Evolutionary conservation across 92 coral and sea anemone genomes (phyloP), one percentile per base, ranked within the genome.

Genomic region (Nematostella vectensis): DNA sequence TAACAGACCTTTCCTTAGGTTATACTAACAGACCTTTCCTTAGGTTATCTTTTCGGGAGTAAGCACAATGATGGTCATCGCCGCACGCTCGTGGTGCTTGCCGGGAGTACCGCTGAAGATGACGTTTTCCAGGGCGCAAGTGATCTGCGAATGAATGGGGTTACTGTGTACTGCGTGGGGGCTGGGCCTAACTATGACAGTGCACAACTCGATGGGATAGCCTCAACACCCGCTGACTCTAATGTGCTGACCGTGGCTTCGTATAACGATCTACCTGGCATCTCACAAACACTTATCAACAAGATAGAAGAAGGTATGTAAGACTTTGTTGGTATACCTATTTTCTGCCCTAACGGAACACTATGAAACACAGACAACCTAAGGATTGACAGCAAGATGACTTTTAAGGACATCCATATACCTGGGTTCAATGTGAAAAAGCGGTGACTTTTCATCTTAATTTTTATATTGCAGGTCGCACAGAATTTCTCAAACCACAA

Each of bases 91-190:
- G 84, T 88, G 11, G 44, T 71, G 1, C 67, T 88, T 3, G 67
- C 83, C 29, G 85, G 88, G 38, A 86, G 96, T 49, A 65, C 77
- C 30, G 78, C 96, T 27, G 72, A 66, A 2, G 96, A 88, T 45
- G 88, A 88, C 53, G 78, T 88, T 18, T 78, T 79, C 51, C 48
- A 47, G 18, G 91, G 82, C 0, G 78, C 85, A 29, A 81, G 57
- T 4, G 67, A 72, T 45, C 70, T 83, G 1, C 77, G 73, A 18
- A 58, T 70, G 0, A 80, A 78, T 53, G 62, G 64, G 17, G 93
- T 83, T 21, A 68, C 74, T 6, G 65, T 78, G 17, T 71, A 76
- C 25, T 80, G 76, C 53, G 71, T 83, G 22, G 93, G 93, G 0
- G 85, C 72, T 24, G 93, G 93, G 13, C 62, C 33, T 19, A 63